A percentile compares a stretch with the other conserved stretches of the same genome.
Evolutionary conservation across 2,113 vertebrate genomes (phyloP).

Genomic region (Aix galericulata): DNA sequence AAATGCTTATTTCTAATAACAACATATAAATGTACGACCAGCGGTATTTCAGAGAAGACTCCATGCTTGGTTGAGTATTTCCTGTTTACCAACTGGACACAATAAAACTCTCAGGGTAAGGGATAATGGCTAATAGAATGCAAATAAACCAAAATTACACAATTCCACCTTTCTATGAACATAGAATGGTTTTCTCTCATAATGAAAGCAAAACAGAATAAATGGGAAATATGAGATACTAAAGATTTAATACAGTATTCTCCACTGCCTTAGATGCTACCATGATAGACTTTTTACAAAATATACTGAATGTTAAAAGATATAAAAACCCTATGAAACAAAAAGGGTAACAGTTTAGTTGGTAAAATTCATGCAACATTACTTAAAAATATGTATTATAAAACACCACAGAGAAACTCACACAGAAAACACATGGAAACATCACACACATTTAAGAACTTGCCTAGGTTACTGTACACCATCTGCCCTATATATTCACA

Average conservation of each 20-base stretch:
- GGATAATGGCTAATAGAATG: not conserved
- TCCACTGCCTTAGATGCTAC: not conserved
- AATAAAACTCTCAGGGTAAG: not conserved
- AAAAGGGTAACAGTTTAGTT: not conserved
- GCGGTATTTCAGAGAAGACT: not conserved
- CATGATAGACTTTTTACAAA: not conserved
- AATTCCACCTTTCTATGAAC: not conserved
- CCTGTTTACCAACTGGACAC: not conserved
- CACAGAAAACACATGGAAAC: not conserved
- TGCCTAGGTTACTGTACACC: not conserved
- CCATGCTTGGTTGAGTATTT: not conserved
- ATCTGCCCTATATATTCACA: not conserved
- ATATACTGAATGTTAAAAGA: not conserved
- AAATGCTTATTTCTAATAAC: not conserved
- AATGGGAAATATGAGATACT: not conserved
- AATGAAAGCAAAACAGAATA: not conserved
- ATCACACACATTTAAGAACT: not conserved
- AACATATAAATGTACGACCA: not conserved
- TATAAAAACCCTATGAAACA: not conserved
- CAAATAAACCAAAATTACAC: not conserved
- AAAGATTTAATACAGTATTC: not conserved
- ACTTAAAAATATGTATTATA: not conserved
- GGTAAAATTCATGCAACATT: not conserved
- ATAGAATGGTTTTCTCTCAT: not conserved
- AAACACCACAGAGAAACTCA: not conserved